Conservation (phyloP, 1,140 invertebrate genomes). For the Leptoteleia sp. region DNA sequence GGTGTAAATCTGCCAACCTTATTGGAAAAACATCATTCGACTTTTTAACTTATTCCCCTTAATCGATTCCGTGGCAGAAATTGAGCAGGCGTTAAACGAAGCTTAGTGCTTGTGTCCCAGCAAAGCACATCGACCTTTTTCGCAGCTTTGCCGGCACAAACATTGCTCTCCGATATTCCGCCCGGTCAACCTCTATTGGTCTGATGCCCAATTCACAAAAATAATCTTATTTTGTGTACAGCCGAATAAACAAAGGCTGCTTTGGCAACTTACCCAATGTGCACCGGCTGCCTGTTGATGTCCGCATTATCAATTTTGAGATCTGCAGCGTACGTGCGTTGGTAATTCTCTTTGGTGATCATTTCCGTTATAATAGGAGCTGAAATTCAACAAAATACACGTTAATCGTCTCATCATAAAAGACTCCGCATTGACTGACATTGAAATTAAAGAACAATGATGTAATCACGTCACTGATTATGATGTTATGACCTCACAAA, state of each 20-base stretch:
- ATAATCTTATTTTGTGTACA: background rate
- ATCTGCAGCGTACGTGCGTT: conserved; percentile 82
- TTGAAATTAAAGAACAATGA: too few species aligned
- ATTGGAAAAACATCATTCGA: conserved; percentile 12
- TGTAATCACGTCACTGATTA: too few species aligned
- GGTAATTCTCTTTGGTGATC: conserved; percentile 79
- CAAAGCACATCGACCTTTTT: too few species aligned
- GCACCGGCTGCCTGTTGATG: conserved; percentile 90
- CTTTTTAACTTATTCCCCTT: conserved; percentile 28
- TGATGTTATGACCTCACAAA: too few species aligned
- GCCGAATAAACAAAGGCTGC: background rate
- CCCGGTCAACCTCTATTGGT: too few species aligned
- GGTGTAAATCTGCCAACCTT: conserved; percentile 2
- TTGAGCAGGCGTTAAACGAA: too few species aligned
- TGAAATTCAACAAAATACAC: conserved; percentile 60
- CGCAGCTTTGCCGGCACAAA: too few species aligned
- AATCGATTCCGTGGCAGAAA: too few species aligned
- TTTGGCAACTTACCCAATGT: conserved; percentile 89
- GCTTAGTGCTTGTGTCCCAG: too few species aligned
- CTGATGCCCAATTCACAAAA: background rate
- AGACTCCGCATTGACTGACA: too few species aligned
- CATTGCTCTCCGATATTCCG: too few species aligned
- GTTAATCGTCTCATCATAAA: conserved; percentile 1
- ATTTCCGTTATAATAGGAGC: conserved; percentile 79
- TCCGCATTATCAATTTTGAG: conserved; percentile 92